Base-by-base conservation (phyloP, 2,888 invertebrate species). In the Chaitophorus viminalis region DNA sequence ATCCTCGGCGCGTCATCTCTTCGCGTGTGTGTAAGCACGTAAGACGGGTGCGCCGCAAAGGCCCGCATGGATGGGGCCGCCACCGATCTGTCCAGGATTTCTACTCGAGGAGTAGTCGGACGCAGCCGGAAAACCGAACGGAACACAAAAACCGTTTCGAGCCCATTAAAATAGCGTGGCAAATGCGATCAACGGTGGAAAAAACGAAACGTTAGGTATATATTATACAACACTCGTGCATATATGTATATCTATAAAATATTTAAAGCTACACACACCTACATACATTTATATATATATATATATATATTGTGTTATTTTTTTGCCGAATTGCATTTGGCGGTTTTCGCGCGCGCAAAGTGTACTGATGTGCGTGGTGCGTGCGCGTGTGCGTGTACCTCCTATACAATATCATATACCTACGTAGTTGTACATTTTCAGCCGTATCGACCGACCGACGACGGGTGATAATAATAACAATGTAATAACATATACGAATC, bases 321-420 rank as follows among this genome's bases (percentile, higher is more conserved):
- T n/a, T 33, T 60, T 33, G 54, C 31, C 78, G 78, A 78, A 60
- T 54, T 54, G 77, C 52, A 11, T 52, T 25, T 78, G 54, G 54
- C 33, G 78, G 54, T 60, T 54, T 78, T 78, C 46, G 29, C 46
- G n/a, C 17, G 46, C 54, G 54, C 54, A 5, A 11, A 5, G 25
- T 25, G n/a, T n/a, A n/a, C n/a, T n/a, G n/a, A n/a, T n/a, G n/a
- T n/a, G n/a, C n/a, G n/a, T n/a, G n/a, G n/a, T n/a, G n/a, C n/a
- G n/a, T n/a, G n/a, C 21, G 21, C 4, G 60, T 60, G 54, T 21
- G 18, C 39, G 60, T 25, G 60, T 60, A 14, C 14, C 46, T 46
- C 46, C 46, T 9, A 9, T 9, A 9, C 9, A 9, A 46, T 46
- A 1, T 9, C 9, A 46, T 46, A 9, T 46, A 46, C 8, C 5